These are phyloP conservation scores for Plectrocnemia conspersa DNA, from an alignment of 1,140 invertebrate species.

Conservation along the genomic window DNA sequence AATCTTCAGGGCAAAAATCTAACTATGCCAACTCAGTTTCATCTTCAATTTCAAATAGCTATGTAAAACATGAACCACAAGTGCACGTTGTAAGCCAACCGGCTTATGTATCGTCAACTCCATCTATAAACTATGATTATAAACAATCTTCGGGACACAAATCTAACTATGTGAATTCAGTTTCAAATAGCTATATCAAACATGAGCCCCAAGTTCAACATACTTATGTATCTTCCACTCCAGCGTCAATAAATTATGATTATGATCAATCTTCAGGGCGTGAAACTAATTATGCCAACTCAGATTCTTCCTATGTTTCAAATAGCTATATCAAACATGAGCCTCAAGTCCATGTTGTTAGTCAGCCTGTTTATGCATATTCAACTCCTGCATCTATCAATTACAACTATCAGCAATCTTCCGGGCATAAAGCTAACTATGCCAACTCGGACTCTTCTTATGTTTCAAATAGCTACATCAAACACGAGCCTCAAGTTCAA, in stretches of 20 bases:
- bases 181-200: too few species aligned
- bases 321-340: too few species aligned
- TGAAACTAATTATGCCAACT: too few species aligned
- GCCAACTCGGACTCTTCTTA: too few species aligned
- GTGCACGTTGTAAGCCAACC: not conserved
- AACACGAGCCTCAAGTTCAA: not conserved
- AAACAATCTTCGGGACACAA: too few species aligned
- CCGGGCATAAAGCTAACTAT: too few species aligned
- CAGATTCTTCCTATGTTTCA: too few species aligned
- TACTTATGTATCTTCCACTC: conserved; percentile 16
- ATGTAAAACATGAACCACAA: not conserved
- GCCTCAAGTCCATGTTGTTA: not conserved
- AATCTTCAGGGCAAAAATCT: not conserved
- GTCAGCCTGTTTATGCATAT: conserved; percentile 12
- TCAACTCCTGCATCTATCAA: conserved; percentile 3
- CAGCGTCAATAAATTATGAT: conserved; percentile 9
- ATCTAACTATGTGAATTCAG: too few species aligned
- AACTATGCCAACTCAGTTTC: not conserved
- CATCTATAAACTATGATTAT: too few species aligned
- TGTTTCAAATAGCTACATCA: too few species aligned
- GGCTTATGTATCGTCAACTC: not conserved
- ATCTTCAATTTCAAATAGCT: not conserved
- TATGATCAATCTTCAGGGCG: too few species aligned
- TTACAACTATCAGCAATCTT: not conserved
- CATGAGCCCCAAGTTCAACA: conserved; percentile 1